phyloP scores from a whole-genome alignment of 2,888 invertebrate species.

The Dysmachus trigonus region DNA sequence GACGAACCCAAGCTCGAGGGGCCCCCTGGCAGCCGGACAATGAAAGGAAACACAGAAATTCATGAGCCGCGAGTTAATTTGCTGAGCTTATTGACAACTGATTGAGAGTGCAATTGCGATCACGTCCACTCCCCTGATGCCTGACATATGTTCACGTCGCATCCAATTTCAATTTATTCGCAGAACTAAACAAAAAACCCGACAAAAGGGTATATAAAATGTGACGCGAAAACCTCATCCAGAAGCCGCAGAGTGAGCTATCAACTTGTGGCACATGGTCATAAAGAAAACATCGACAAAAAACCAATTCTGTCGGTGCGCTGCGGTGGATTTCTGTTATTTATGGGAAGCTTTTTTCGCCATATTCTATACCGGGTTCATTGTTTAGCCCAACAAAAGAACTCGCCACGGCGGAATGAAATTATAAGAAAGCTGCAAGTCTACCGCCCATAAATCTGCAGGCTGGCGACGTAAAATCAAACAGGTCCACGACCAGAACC shows the following conservation, averaged over 20 bases:
- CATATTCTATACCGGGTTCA: neutral
- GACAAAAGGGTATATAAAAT: neutral
- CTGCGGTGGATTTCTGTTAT: slow-evolving; percentile 8
- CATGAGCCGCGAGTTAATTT: slow-evolving; percentile 3
- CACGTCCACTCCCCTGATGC: slow-evolving; percentile 8
- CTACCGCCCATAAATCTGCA: neutral
- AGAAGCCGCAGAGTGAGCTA: slow-evolving; percentile 9
- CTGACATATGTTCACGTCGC: slow-evolving; percentile 24
- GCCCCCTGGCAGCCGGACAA: neutral
- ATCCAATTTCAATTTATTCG: slow-evolving; percentile 30
- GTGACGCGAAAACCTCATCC: neutral
- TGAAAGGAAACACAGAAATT: neutral
- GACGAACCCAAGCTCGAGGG: neutral
- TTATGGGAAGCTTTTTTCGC: slow-evolving; percentile 1
- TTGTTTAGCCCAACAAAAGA: slow-evolving; percentile 12
- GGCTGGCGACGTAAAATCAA: neutral
- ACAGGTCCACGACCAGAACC: neutral
- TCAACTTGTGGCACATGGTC: slow-evolving; percentile 6
- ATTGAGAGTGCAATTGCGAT: slow-evolving; percentile 34
- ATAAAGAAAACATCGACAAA: neutral
- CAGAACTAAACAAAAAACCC: neutral
- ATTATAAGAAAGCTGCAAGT: slow-evolving; percentile 11
- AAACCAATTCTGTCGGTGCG: slow-evolving; percentile 1
- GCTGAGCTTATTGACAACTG: slow-evolving; percentile 29
- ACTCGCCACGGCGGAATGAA: neutral